A percentile compares a stretch with the other conserved stretches of the same genome.
phyloP scores from a whole-genome alignment of 2,113 vertebrate species.

The Leptocoma aspasia region DNA sequence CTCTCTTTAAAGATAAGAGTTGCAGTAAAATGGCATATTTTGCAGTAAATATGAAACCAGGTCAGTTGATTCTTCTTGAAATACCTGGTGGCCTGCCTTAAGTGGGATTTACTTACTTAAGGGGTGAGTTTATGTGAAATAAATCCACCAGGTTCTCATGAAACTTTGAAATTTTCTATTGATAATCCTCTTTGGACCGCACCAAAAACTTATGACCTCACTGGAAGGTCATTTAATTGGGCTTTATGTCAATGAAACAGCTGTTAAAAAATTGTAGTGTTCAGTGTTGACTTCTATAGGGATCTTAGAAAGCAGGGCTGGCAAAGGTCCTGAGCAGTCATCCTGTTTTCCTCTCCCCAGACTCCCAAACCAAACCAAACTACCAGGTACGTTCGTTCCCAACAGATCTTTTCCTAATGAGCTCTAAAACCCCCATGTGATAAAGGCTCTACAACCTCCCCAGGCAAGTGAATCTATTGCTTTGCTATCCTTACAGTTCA shows the following conservation, averaged over 20 bases:
- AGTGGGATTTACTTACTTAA: neutral
- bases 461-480: constrained; percentile 21
- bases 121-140: neutral
- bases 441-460: neutral
- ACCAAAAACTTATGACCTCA: neutral
- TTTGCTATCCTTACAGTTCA: constrained; percentile 4
- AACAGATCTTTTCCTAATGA: constrained; percentile 13
- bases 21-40: neutral
- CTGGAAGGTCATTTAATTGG: neutral
- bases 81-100: neutral
- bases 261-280: neutral
- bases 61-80: neutral
- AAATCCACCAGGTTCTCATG: neutral
- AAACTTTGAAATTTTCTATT: neutral
- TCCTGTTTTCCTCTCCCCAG: neutral
- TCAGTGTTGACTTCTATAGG: neutral
- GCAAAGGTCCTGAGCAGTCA: neutral
- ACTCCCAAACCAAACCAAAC: neutral
- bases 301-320: neutral
- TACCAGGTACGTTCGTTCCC: constrained; percentile 6
- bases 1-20: neutral
- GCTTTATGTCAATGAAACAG: neutral
- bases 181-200: neutral
- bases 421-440: neutral
- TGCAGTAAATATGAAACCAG: neutral